These are phyloP conservation scores for Parazoanthus swiftii DNA, from an alignment of 92 coral and sea anemone genomes.

Conservation along the genomic window DNA sequence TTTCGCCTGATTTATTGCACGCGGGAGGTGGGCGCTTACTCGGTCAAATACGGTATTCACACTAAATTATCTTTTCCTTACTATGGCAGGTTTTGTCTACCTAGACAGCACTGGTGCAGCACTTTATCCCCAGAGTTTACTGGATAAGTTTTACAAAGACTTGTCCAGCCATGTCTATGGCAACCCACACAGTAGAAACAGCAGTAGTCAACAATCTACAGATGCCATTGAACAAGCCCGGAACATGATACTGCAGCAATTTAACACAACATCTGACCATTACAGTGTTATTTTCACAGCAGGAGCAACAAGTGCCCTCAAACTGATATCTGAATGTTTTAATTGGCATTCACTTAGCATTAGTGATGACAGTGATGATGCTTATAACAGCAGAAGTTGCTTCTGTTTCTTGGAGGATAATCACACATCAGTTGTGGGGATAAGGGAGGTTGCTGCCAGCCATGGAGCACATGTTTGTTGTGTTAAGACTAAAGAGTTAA, in stretches of 20 bases:
- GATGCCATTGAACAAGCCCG: slow-evolving; percentile 79
- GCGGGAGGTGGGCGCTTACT: too few relatives aligned
- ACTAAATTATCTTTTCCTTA: neutral
- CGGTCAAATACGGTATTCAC: too few relatives aligned
- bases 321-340: slow-evolving; percentile 81
- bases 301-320: slow-evolving; percentile 86
- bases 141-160: slow-evolving; percentile 62
- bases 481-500: slow-evolving; percentile 62
- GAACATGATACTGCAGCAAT: slow-evolving; percentile 69
- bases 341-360: slow-evolving; percentile 51
- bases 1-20: too few relatives aligned
- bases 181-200: slow-evolving; percentile 92
- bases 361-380: neutral
- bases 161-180: slow-evolving; percentile 79
- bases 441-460: slow-evolving; percentile 75
- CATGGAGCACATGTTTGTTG: slow-evolving; percentile 66
- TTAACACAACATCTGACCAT: slow-evolving; percentile 75
- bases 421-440: slow-evolving; percentile 97
- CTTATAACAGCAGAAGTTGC: slow-evolving; percentile 41
- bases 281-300: slow-evolving; percentile 88
- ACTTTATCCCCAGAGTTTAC: slow-evolving; percentile 79
- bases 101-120: slow-evolving; percentile 89
- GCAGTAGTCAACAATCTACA: slow-evolving; percentile 77
- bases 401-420: slow-evolving; percentile 81
- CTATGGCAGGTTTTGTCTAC: slow-evolving; percentile 70